A percentile compares a stretch with the other conserved stretches of the same genome.
Conservation (phyloP, 2,888 invertebrate genomes). For the Pediacus dermestoides region DNA sequence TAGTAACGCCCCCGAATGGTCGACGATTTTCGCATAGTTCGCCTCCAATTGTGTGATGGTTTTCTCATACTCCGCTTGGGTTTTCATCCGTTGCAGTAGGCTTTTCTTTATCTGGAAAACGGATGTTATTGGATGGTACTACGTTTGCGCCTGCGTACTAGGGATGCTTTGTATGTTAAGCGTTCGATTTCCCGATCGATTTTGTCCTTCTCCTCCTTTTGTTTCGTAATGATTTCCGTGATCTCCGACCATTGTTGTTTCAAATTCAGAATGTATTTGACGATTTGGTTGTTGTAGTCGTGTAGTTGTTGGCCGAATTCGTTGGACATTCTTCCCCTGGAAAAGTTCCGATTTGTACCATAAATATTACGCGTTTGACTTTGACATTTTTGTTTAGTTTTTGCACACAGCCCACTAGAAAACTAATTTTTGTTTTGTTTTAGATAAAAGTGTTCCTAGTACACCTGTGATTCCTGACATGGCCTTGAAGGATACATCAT, state of each 20-base stretch:
- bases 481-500: constrained; percentile 7
- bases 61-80: constrained; percentile 31
- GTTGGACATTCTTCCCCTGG: constrained; percentile 4
- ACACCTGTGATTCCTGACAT: constrained; percentile 10
- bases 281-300: constrained; percentile 31
- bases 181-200: constrained; percentile 32
- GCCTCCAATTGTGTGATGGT: constrained; percentile 34
- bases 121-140: too few species aligned
- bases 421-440: constrained; percentile 4
- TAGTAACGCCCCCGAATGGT: constrained; percentile 28
- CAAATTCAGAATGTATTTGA: constrained; percentile 28
- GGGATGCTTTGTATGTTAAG: constrained; percentile 31
- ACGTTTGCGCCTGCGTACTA: constrained; percentile 28
- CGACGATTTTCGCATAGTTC: constrained; percentile 29
- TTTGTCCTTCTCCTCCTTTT: constrained; percentile 31
- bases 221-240: constrained; percentile 28
- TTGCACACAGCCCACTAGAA: too few species aligned
- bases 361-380: too few species aligned
- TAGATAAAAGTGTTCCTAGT: constrained; percentile 11
- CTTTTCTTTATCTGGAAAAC: constrained; percentile 18
- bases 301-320: too few species aligned
- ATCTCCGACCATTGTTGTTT: constrained; percentile 33
- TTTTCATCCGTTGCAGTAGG: constrained; percentile 28
- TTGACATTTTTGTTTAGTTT: background rate
- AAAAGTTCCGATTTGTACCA: constrained; percentile 2